phyloP scores from a whole-genome alignment of 2,797 vertebrate genomes.

The Mustela erminea region DNA sequence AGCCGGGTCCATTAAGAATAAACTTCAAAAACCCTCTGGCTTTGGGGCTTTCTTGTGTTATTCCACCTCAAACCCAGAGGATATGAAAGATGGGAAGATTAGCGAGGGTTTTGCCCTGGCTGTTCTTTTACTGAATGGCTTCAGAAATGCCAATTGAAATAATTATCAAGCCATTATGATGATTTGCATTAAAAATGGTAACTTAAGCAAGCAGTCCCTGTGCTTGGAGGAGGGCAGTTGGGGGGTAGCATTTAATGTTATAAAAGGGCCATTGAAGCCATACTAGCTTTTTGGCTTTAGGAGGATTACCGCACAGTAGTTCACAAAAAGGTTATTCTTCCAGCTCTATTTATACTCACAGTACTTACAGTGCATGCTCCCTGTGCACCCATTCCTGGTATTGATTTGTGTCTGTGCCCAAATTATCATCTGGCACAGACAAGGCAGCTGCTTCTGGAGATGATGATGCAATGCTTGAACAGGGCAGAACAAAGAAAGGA shows the following conservation, averaged over 20 bases:
- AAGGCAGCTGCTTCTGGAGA: slow-evolving; percentile 84
- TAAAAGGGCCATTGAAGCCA: slow-evolving; percentile 81
- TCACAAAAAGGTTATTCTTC: slow-evolving; percentile 84
- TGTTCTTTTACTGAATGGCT: slow-evolving; percentile 77
- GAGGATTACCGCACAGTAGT: slow-evolving; percentile 77
- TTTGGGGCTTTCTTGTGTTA: slow-evolving; percentile 72
- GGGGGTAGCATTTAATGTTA: slow-evolving; percentile 76
- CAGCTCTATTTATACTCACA: slow-evolving; percentile 83
- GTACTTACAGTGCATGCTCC: slow-evolving; percentile 77
- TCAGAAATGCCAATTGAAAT: slow-evolving; percentile 81
- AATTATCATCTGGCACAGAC: slow-evolving; percentile 85
- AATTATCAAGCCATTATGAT: slow-evolving; percentile 82
- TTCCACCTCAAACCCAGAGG: slow-evolving; percentile 81
- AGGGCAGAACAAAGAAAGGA: slow-evolving; percentile 57
- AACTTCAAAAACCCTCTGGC: slow-evolving; percentile 80
- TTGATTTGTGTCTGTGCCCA: slow-evolving; percentile 84
- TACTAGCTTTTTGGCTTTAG: slow-evolving; percentile 77
- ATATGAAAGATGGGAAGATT: slow-evolving; percentile 79
- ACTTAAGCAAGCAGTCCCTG: slow-evolving; percentile 70
- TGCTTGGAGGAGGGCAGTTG: slow-evolving; percentile 62
- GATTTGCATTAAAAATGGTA: slow-evolving; percentile 83
- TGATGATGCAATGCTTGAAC: slow-evolving; percentile 86
- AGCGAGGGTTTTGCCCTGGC: slow-evolving; percentile 54
- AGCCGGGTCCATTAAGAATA: slow-evolving; percentile 68
- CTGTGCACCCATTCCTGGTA: slow-evolving; percentile 86